Conservation (phyloP, 2,888 invertebrate species). For the Phaedon cochleariae region DNA sequence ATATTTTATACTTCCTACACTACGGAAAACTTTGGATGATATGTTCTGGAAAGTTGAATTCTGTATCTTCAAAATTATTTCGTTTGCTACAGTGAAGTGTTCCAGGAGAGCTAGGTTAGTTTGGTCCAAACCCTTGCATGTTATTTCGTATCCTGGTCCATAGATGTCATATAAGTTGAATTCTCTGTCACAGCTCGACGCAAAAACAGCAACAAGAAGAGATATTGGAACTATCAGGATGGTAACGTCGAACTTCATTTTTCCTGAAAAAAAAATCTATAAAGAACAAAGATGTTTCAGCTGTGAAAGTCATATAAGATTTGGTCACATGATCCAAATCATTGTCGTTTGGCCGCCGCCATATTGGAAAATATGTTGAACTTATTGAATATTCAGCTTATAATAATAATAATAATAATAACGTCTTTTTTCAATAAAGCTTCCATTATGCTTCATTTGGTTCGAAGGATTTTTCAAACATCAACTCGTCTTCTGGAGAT, state of each 20-base stretch:
- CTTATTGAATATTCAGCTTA: too few relatives aligned
- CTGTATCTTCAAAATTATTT: slow-evolving; percentile 52
- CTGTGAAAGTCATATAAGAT: too few relatives aligned
- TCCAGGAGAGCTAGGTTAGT: slow-evolving; percentile 48
- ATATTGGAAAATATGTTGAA: too few relatives aligned
- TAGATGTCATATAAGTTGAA: slow-evolving; percentile 54
- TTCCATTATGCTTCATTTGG: too few relatives aligned
- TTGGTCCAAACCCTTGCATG: slow-evolving; percentile 49
- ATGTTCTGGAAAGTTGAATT: slow-evolving; percentile 50
- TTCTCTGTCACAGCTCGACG: slow-evolving; percentile 49
- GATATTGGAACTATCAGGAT: background rate
- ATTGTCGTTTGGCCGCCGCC: too few relatives aligned
- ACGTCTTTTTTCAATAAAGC: too few relatives aligned
- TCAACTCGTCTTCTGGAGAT: too few relatives aligned
- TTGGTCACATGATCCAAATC: too few relatives aligned
- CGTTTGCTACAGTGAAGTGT: slow-evolving; percentile 53
- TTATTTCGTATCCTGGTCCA: slow-evolving; percentile 55
- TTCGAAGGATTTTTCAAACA: too few relatives aligned
- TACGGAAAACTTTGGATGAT: slow-evolving; percentile 47
- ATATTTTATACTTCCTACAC: slow-evolving; percentile 51
- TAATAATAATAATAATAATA: too few relatives aligned
- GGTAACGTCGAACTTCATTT: background rate
- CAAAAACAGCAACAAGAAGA: background rate
- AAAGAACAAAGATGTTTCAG: too few relatives aligned
- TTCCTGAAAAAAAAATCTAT: background rate